Conservation (phyloP, 2,888 invertebrate species). For the Tigriopus californicus region DNA sequence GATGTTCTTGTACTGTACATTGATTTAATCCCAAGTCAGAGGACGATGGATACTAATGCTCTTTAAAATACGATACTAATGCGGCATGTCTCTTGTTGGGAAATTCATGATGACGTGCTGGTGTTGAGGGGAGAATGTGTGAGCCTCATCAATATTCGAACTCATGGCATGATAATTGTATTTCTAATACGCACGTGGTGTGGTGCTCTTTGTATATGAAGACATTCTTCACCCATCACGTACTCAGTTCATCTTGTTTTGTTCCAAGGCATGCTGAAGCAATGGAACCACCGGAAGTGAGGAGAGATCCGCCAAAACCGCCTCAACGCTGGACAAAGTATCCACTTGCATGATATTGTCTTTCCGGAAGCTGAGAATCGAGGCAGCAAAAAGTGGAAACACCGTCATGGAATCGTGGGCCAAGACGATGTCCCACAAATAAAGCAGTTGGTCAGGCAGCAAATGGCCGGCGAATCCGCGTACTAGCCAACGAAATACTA, state of each 20-base stretch:
- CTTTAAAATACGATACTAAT: no score
- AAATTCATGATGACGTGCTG: no score
- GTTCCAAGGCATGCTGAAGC: constrained; percentile 47
- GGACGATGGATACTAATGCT: no score
- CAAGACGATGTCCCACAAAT: constrained; percentile 77
- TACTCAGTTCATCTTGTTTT: background rate
- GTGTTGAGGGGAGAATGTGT: no score
- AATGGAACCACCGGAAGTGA: constrained; percentile 68
- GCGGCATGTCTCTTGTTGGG: no score
- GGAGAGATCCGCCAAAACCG: constrained; percentile 67
- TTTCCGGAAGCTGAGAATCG: constrained; percentile 64
- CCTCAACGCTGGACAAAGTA: constrained; percentile 34
- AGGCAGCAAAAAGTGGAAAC: constrained; percentile 61
- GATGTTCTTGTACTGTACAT: no score
- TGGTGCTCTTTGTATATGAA: no score
- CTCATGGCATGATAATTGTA: no score
- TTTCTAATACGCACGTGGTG: no score
- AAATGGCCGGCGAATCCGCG: constrained; percentile 85
- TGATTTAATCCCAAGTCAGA: no score
- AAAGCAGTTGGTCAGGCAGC: constrained; percentile 72
- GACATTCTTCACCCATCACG: no score
- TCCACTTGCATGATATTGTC: constrained; percentile 52
- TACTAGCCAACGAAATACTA: constrained; percentile 64
- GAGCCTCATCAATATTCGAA: no score
- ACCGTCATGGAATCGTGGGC: constrained; percentile 83